Conservation (phyloP, 2,113 vertebrate species). For the Ellobius talpinus region DNA sequence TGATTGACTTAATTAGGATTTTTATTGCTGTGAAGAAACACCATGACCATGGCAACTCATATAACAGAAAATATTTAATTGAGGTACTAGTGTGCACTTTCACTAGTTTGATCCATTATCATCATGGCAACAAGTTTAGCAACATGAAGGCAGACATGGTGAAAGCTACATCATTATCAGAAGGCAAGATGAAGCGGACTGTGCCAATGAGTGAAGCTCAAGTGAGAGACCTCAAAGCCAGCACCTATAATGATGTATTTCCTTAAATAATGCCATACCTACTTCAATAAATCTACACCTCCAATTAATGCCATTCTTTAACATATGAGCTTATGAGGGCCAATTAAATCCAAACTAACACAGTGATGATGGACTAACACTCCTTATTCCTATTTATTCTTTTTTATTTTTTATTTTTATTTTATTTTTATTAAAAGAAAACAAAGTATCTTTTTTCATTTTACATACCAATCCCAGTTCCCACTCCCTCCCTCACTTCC, state of each 20-base stretch:
- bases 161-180: not conserved
- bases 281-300: not conserved
- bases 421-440: no score
- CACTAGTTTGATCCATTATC: not conserved
- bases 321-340: not conserved
- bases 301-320: not conserved
- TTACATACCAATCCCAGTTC: no score
- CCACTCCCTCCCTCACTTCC: no score
- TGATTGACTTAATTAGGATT: not conserved
- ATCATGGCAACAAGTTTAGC: not conserved
- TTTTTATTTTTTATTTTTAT: not conserved
- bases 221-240: not conserved
- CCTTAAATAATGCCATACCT: not conserved
- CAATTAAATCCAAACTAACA: not conserved
- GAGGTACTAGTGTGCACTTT: not conserved
- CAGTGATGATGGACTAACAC: not conserved
- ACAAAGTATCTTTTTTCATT: no score
- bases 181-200: not conserved
- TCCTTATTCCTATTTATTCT: not conserved
- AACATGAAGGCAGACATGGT: not conserved
- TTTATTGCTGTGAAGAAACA: not conserved
- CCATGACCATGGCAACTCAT: not conserved
- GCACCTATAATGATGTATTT: not conserved
- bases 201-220: not conserved
- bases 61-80: not conserved